Evolutionary conservation across 2,888 invertebrate species (phyloP), one percentile per base, ranked within the genome.

Genomic region (Drosophila affinis): DNA sequence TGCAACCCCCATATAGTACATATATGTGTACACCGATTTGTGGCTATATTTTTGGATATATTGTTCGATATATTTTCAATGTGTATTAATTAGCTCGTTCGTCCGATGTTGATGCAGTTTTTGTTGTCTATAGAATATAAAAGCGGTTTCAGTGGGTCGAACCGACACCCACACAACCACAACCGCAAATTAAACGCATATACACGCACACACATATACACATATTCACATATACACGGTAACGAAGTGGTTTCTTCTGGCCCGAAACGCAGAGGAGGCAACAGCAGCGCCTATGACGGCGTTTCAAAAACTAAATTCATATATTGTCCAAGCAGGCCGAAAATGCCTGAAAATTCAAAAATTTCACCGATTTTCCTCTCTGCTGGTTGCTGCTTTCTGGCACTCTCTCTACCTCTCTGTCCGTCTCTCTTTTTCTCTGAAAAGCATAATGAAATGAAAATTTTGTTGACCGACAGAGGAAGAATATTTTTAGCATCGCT

Each of bases 241-340:
- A 57, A 53, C 17, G 62, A 60, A 53, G 48, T 57, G 70, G 53
- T 49, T 52, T 64, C 67, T 70, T 70, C 78, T 68, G 47, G 67
- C 39, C 39, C 39, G 39, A 39, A 39, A 39, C 39, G 56, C 48
- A 60, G 55, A 54, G 73, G 70, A 58, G 75, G 78, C 79, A 68
- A 76, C 81, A 87, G 73, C 85, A 74, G 70, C 84, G 87, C 84
- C 85, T 84, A 81, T 81, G 78, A 88, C 85, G 83, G 79, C 79
- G 83, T 81, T 79, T 88, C 83, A 84, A 81, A 81, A 88, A 89
- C 88, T 89, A 79, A 89, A 87, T 76, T 79, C 81, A 78, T 74
- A 77, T 76, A 76, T 87, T 89, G 85, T 87, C 67, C 85, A 87
- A 87, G 73, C 70, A 72, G 67, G 59, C 76, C 72, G 29, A 39